Conservation (phyloP, 2,888 invertebrate genomes). For the Cataglyphis rosenhaueri region DNA sequence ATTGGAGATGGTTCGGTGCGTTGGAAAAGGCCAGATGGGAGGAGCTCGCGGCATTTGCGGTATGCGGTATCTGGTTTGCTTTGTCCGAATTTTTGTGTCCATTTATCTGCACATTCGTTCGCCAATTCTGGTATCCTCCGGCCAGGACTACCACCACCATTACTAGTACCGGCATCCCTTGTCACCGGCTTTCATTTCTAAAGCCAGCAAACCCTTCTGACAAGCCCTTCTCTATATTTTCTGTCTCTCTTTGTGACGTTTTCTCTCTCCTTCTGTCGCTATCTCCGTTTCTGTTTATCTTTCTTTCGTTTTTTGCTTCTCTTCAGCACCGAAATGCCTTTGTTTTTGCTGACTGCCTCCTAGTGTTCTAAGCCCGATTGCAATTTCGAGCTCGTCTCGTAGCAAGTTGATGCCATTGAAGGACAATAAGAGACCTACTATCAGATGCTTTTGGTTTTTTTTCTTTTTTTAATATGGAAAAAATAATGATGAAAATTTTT, state of each 20-base stretch:
- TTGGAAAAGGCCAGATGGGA: constrained; percentile 42
- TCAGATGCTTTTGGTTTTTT: constrained; percentile 51
- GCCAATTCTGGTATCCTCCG: constrained; percentile 59
- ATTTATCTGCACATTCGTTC: constrained; percentile 77
- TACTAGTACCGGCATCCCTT: constrained; percentile 61
- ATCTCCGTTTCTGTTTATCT: constrained; percentile 39
- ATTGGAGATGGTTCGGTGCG: constrained; percentile 35
- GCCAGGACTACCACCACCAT: constrained; percentile 42
- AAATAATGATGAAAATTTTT: constrained; percentile 43
- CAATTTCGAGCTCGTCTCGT: constrained; percentile 72
- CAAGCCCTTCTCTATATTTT: constrained; percentile 51
- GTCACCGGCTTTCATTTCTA: constrained; percentile 74
- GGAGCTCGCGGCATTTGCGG: constrained; percentile 74
- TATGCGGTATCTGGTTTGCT: constrained; percentile 76
- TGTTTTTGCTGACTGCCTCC: constrained; percentile 71
- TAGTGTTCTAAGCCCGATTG: constrained; percentile 74
- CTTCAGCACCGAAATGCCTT: constrained; percentile 65
- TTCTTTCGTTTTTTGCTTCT: constrained; percentile 59
- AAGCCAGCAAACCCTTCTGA: constrained; percentile 61
- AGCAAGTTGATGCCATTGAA: constrained; percentile 60
- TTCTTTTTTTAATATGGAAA: constrained; percentile 48
- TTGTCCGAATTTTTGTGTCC: constrained; percentile 80
- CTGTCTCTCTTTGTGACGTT: constrained; percentile 26
- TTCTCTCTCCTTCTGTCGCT: background rate
- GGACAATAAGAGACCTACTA: constrained; percentile 49